A percentile compares a stretch with the other conserved stretches of the same genome.
phyloP scores from a whole-genome alignment of 1,140 invertebrate species.

The Conus ventricosus region DNA sequence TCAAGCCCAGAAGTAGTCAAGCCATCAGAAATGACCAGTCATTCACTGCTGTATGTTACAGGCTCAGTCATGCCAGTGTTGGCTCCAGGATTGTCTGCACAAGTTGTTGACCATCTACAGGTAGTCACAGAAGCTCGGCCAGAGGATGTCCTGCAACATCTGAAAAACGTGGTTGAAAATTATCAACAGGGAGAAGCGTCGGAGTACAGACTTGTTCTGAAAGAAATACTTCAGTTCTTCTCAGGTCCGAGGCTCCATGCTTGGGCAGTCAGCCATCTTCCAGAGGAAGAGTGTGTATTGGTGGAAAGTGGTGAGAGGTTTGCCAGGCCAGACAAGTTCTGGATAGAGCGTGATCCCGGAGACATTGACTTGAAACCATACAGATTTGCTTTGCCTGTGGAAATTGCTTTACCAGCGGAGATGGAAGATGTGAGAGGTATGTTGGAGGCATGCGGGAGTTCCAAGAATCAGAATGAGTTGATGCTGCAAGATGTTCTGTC shows the following conservation, averaged over 20 bases:
- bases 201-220: background rate
- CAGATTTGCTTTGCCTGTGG: constrained; percentile 38
- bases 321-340: constrained; percentile 25
- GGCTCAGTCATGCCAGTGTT: background rate
- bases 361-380: constrained; percentile 46
- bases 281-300: background rate
- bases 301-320: background rate
- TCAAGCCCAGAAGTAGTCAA: background rate
- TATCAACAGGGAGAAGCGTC: background rate
- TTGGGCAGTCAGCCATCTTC: background rate
- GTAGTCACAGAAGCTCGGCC: background rate
- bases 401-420: background rate
- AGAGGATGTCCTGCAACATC: background rate
- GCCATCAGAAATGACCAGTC: background rate
- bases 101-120: background rate
- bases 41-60: background rate
- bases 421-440: constrained; percentile 28
- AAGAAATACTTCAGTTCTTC: background rate
- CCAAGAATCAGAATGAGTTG: background rate
- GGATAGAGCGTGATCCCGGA: background rate
- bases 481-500: constrained; percentile 31
- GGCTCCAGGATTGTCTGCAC: background rate
- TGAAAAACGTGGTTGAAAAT: background rate
- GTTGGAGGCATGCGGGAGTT: constrained; percentile 23
- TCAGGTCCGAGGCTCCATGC: no score